Evolutionary conservation across 2,797 vertebrate species (phyloP).

Genomic region (Paedocypris micromegethes): DNA sequence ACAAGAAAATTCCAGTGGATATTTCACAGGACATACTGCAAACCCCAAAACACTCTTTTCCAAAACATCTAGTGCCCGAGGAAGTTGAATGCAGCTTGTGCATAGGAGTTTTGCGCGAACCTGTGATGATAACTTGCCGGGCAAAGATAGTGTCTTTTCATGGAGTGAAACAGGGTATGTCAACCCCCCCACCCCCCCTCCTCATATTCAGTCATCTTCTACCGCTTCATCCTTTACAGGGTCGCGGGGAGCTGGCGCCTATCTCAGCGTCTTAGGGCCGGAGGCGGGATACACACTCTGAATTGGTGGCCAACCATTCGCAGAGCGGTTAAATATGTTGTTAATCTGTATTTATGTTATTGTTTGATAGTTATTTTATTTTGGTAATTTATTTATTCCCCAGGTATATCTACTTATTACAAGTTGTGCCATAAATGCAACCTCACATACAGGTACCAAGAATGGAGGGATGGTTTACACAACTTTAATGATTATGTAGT

Average conservation of each 20-base stretch:
- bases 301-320: no score
- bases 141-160: neutral
- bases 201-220: no score
- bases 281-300: no score
- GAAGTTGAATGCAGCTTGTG: conserved; percentile 3
- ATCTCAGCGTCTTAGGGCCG: no score
- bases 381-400: neutral
- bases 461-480: neutral
- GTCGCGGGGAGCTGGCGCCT: no score
- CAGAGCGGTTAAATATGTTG: neutral
- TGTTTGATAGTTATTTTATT: neutral
- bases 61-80: neutral
- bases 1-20: neutral
- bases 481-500: neutral
- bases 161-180: conserved; percentile 8
- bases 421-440: conserved; percentile 8
- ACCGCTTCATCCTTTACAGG: no score
- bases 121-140: neutral
- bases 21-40: neutral
- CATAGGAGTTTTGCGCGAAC: neutral
- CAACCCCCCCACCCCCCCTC: no score
- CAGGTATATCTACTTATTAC: neutral
- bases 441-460: neutral
- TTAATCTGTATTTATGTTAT: neutral
- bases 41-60: neutral